Evolutionary conservation across 2,113 vertebrate genomes (phyloP).

Genomic region (Ancistrus triradiatus): DNA sequence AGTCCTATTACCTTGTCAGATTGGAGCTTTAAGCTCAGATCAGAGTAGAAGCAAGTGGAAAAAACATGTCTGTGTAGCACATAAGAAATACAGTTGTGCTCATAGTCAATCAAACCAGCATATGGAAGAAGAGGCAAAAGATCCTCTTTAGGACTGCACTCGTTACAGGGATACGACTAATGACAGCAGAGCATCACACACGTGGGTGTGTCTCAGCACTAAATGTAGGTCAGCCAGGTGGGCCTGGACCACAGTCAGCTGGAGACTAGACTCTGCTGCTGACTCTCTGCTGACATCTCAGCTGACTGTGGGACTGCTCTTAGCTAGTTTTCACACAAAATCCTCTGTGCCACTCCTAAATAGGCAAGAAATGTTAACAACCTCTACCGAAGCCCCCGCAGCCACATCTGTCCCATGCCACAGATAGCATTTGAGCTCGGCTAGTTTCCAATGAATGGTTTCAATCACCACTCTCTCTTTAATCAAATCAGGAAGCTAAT

Average conservation of each 20-base stretch:
- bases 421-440: slow-evolving; percentile 15
- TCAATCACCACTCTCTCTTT: slow-evolving; percentile 40
- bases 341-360: slow-evolving; percentile 1
- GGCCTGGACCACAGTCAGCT: slow-evolving; percentile 59
- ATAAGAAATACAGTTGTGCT: neutral
- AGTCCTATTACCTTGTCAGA: slow-evolving; percentile 14
- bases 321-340: neutral
- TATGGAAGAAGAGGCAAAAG: slow-evolving; percentile 1
- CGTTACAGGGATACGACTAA: neutral
- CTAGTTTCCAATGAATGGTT: slow-evolving; percentile 28
- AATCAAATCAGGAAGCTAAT: slow-evolving; percentile 49
- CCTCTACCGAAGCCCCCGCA: slow-evolving; percentile 15
- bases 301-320: no score
- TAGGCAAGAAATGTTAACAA: slow-evolving; percentile 20
- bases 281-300: slow-evolving; percentile 11
- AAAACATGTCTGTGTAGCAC: slow-evolving; percentile 10
- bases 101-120: slow-evolving; percentile 19
- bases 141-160: neutral
- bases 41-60: slow-evolving; percentile 24
- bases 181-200: neutral
- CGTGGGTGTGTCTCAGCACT: slow-evolving; percentile 17
- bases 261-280: slow-evolving; percentile 20
- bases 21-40: slow-evolving; percentile 15
- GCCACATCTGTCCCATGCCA: slow-evolving; percentile 3
- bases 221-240: slow-evolving; percentile 67